Conservation (phyloP, 2,888 invertebrate species). For the Adela reaumurella region DNA sequence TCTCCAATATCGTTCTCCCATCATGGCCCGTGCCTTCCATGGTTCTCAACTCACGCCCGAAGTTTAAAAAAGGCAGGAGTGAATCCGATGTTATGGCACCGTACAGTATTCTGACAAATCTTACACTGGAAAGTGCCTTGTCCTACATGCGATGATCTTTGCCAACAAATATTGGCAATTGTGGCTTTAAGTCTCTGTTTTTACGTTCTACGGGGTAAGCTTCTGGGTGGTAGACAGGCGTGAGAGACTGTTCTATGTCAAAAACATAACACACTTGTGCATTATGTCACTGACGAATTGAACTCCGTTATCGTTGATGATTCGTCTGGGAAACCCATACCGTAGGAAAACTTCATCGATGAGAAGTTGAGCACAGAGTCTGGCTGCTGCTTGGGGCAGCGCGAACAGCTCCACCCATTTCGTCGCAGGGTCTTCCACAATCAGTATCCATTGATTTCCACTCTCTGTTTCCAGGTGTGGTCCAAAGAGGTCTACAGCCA, state of each 20-base stretch:
- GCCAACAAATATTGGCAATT: conserved; percentile 17
- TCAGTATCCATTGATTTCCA: conserved; percentile 16
- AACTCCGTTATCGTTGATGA: conserved; percentile 22
- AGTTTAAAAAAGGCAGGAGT: conserved; percentile 22
- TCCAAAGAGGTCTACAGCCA: conserved; percentile 18
- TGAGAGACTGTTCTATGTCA: conserved; percentile 16
- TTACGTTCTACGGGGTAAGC: conserved; percentile 21
- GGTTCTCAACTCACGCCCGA: conserved; percentile 23
- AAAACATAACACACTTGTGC: conserved; percentile 20
- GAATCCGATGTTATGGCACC: conserved; percentile 17
- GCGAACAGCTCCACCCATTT: conserved; percentile 18
- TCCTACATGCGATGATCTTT: conserved; percentile 16
- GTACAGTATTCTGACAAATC: conserved; percentile 22
- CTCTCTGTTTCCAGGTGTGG: conserved; percentile 11
- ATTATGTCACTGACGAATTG: conserved; percentile 21
- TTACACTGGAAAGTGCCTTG: conserved; percentile 16
- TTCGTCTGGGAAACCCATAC: conserved; percentile 17
- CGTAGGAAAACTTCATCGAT: conserved; percentile 14
- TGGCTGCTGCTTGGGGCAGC: conserved; percentile 12
- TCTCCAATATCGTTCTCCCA: conserved; percentile 13
- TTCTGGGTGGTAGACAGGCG: conserved; percentile 18
- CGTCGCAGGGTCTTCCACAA: conserved; percentile 13
- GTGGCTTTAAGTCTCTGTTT: conserved; percentile 18
- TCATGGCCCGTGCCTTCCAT: conserved; percentile 18
- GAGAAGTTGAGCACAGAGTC: conserved; percentile 9